Evolutionary conservation across 1,140 invertebrate genomes (phyloP), one percentile per base, ranked within the genome.

Genomic region (Drosophila littoralis): DNA sequence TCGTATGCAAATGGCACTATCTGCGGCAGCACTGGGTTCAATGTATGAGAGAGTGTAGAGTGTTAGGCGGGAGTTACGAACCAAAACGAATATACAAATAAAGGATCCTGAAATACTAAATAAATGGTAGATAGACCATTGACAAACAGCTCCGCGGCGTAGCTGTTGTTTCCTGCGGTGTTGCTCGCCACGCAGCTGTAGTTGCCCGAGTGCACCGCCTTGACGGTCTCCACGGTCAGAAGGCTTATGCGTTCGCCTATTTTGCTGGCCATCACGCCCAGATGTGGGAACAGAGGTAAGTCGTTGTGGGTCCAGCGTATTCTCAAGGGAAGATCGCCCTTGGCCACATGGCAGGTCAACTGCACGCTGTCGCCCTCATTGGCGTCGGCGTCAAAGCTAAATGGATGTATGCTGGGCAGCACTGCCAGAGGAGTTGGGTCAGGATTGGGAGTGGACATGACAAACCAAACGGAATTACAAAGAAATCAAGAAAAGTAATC

Each of bases 101-200:
- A 78, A 13, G 13, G 1, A 43, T 43, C 10, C 38, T 42, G 5
- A 28, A 28, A 28, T 28, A 4, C 22, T 28, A 5, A 0, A 28
- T 28, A 28, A 28, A 28, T 28, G 7, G 1, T 2, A n/a, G 43
- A 28, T 13, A 66, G 4, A 83, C 80, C 80, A 52, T 83, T 83
- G n/a, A 83, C 80, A 46, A 79, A 35, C 59, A 96, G 92, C 64
- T 94, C 85, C 10, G 95, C 94, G 17, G 94, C 95, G 80, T 95
- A 95, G 78, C 94, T 95, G 48, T 94, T 94, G 36, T 93, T 93
- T 55, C 96, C 96, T 52, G 96, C 96, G 43, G 93, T 92, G 92
- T 97, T 98, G 82, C 94, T 95, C 12, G 96, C 96, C 59, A 94
- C 93, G 81, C 96, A 96, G 63, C 95, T 95, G 88, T 95, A 96